Conservation (phyloP, 2,113 vertebrate species). For the human region GRCh38 chr14:69349501-69350000, state of each 20-base stretch:
- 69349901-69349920: background rate
- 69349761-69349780: background rate
- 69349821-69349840: background rate
- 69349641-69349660: background rate
- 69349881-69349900: background rate
- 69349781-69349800: background rate
- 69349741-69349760: background rate
- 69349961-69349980: too few species aligned
- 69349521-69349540: background rate
- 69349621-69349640: background rate
- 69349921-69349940: background rate
- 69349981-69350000: too few species aligned
- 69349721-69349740: background rate
- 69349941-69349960: too few species aligned
- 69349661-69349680: background rate
- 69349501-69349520: background rate
- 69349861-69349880: background rate
- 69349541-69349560: background rate
- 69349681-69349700: background rate
- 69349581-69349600: background rate
- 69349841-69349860: background rate
- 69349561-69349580: background rate
- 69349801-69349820: background rate
- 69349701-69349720: background rate
- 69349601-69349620: background rate